phyloP scores from a whole-genome alignment of 1,140 invertebrate species.

The Drosophila littoralis region DNA sequence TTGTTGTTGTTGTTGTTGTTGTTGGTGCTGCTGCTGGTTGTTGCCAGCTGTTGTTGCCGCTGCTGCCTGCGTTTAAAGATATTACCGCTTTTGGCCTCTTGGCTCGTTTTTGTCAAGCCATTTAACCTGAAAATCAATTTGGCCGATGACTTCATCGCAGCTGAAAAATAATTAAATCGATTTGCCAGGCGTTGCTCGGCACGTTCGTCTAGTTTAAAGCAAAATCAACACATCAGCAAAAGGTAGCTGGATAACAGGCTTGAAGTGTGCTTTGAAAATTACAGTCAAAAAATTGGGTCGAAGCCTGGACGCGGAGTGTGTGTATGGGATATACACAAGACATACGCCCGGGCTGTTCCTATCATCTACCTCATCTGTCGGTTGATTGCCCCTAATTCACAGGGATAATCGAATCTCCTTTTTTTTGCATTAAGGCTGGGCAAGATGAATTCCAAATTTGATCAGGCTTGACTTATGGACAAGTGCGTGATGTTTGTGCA shows the following conservation, averaged over 20 bases:
- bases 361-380: slow-evolving; percentile 24
- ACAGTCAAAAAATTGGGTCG: slow-evolving; percentile 12
- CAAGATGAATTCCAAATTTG: slow-evolving; percentile 52
- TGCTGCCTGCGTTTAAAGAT: slow-evolving; percentile 48
- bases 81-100: slow-evolving; percentile 18
- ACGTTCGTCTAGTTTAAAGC: background rate
- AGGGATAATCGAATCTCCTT: slow-evolving; percentile 67
- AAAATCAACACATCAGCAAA: slow-evolving; percentile 39
- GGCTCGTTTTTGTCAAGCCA: slow-evolving; percentile 61
- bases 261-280: slow-evolving; percentile 53
- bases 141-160: slow-evolving; percentile 67
- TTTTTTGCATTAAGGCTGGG: slow-evolving; percentile 2
- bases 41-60: slow-evolving; percentile 4
- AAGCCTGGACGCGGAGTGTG: background rate
- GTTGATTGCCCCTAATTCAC: slow-evolving; percentile 46
- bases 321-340: no score
- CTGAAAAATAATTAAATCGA: slow-evolving; percentile 68
- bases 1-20: slow-evolving; percentile 6
- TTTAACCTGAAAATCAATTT: slow-evolving; percentile 78
- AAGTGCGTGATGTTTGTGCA: slow-evolving; percentile 44
- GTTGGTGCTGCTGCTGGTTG: background rate
- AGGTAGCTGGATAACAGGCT: slow-evolving; percentile 7
- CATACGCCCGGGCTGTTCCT: no score
- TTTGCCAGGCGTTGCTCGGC: background rate
- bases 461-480: slow-evolving; percentile 55